Percentiles rank a stretch among this genome's conserved stretches.
These are phyloP conservation scores for Phalacrocorax aristotelis DNA, from an alignment of 2,113 vertebrate species.

Conservation along the genomic window DNA sequence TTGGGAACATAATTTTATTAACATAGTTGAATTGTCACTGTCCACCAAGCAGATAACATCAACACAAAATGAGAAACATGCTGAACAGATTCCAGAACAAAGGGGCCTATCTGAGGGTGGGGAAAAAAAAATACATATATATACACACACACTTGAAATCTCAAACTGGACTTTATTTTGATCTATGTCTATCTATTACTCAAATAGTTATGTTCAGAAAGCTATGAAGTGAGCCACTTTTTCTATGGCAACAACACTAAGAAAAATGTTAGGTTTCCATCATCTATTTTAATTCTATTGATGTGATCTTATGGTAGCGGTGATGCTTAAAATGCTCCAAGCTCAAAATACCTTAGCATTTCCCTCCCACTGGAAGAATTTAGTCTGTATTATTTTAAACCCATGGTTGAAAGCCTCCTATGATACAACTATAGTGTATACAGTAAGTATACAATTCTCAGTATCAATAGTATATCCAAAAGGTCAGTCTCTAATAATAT, in stretches of 20 bases:
- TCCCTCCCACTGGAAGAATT: constrained; percentile 26
- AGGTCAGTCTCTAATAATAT: background rate
- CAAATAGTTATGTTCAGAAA: constrained; percentile 18
- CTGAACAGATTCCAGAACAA: background rate
- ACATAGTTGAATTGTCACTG: background rate
- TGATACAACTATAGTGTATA: background rate
- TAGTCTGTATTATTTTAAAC: constrained; percentile 10
- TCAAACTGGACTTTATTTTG: background rate
- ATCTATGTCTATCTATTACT: constrained; percentile 22
- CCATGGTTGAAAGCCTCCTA: background rate
- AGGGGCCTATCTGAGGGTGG: background rate
- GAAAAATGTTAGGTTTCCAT: constrained; percentile 45
- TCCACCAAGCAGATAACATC: no score
- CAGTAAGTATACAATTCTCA: background rate
- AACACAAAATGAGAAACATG: background rate
- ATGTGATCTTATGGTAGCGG: constrained; percentile 16
- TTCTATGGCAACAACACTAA: constrained; percentile 65
- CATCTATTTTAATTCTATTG: constrained; percentile 35
- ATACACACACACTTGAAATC: background rate
- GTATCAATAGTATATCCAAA: background rate
- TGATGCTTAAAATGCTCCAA: constrained; percentile 33
- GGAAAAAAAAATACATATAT: background rate
- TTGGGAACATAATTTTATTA: background rate
- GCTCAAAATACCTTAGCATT: constrained; percentile 17
- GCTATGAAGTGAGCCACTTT: constrained; percentile 8